These are phyloP conservation scores for Ellobius talpinus DNA, from an alignment of 2,113 vertebrate genomes.

Conservation along the genomic window DNA sequence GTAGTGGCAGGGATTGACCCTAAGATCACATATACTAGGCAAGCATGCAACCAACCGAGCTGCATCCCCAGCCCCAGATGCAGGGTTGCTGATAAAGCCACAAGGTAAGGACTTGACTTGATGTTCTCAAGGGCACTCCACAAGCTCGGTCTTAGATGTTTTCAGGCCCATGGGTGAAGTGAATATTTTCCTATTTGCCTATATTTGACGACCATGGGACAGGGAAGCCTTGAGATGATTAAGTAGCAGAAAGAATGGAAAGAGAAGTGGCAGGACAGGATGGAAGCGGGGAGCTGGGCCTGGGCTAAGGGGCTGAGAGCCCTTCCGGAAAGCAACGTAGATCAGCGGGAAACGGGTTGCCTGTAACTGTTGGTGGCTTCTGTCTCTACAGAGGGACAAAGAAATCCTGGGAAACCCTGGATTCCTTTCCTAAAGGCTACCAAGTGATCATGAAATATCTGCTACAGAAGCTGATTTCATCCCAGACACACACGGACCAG, in stretches of 20 bases:
- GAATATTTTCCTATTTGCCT: neutral
- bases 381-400: slow-evolving; percentile 12
- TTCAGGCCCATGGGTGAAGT: neutral
- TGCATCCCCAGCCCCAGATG: neutral
- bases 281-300: too few species aligned
- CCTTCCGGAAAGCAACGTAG: too few species aligned
- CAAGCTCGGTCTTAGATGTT: neutral
- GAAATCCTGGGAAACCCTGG: slow-evolving; percentile 72
- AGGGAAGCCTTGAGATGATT: neutral
- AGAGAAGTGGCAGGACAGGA: neutral
- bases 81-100: neutral
- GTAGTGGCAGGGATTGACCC: neutral
- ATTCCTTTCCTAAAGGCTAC: slow-evolving; percentile 53
- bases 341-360: too few species aligned
- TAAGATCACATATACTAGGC: too few species aligned
- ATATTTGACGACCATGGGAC: neutral
- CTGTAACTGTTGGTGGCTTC: neutral
- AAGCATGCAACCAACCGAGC: too few species aligned
- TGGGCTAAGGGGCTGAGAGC: neutral
- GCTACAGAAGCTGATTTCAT: slow-evolving; percentile 45
- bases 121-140: neutral
- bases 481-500: fast-evolving
- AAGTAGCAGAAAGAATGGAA: neutral
- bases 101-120: too few species aligned
- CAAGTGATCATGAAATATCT: slow-evolving; percentile 54